Base-by-base conservation (phyloP, 2,888 invertebrate genomes). In the Villa cingulata region DNA sequence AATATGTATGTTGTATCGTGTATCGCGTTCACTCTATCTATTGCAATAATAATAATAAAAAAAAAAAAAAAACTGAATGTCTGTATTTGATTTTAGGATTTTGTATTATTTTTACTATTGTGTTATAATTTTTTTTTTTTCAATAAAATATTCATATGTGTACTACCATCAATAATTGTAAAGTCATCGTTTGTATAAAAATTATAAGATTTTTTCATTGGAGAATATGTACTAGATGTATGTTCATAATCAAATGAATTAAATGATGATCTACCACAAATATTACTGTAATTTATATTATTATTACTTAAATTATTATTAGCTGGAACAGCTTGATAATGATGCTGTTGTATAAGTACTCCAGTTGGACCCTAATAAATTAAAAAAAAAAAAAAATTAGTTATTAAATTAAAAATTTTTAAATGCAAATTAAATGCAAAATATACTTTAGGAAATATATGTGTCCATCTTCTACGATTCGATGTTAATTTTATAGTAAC, bases 401-500 rank as follows among this genome's bases (percentile, higher is more conserved):
- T 9, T 9, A 9, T 27, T 27, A 27, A 27, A 27, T 27, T 27
- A 27, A 27, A 27, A 27, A 27, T n/a, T n/a, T n/a, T 47, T 45
- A 20, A 39, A 38, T 41, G 48, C n/a, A 16, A 32, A 12, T 18
- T n/a, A 18, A 50, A 29, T 43, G n/a, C 37, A 27, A 20, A 20
- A 16, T 40, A 34, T 53, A 62, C 63, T 55, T 89, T 88, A 3
- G 97, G 97, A 68, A 98, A 98, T 59, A 96, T 96, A 67, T 98
- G 97, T 1, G 95, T 95, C 98, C 98, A 98, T 48, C 97, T 77
- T 32, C 96, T 73, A 42, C 96, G 75, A 66, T 95, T 95, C 45
- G 95, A 94, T 1, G 95, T 96, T 41, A 94, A 72, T 68, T 95
- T 95, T 55, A 95, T 92, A 32, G 92, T 91, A 47, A 97, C 92